These are phyloP conservation scores for Polymixis lichenea DNA, from an alignment of 2,888 invertebrate species.

Conservation along the genomic window DNA sequence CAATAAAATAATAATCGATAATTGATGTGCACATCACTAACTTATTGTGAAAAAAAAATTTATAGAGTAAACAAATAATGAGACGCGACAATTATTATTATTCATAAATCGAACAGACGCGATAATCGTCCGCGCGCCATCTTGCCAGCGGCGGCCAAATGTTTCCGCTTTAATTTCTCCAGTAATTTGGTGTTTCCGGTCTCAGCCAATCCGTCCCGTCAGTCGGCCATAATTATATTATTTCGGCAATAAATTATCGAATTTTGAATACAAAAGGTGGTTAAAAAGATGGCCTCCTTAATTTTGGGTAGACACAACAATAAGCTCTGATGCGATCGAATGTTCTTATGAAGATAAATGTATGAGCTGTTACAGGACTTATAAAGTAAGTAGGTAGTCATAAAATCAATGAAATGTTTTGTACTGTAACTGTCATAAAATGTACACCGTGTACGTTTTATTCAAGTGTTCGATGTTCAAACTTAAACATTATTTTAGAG, in stretches of 20 bases:
- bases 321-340: slow-evolving; percentile 67
- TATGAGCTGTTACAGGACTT: slow-evolving; percentile 29
- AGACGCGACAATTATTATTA: slow-evolving; percentile 83
- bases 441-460: slow-evolving; percentile 24
- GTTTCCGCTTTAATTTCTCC: slow-evolving; percentile 91
- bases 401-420: slow-evolving; percentile 51
- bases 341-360: slow-evolving; percentile 61
- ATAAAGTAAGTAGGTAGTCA: slow-evolving; percentile 41
- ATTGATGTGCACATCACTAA: slow-evolving; percentile 51
- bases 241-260: slow-evolving; percentile 91
- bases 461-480: slow-evolving; percentile 21
- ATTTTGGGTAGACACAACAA: slow-evolving; percentile 84
- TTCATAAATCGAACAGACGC: slow-evolving; percentile 88
- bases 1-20: slow-evolving; percentile 54
- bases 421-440: slow-evolving; percentile 35
- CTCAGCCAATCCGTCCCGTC: slow-evolving; percentile 89
- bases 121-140: slow-evolving; percentile 87
- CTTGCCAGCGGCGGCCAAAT: slow-evolving; percentile 90
- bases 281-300: slow-evolving; percentile 84
- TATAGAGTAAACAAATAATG: slow-evolving; percentile 79
- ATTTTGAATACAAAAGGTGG: slow-evolving; percentile 88
- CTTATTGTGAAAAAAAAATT: slow-evolving; percentile 47
- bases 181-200: slow-evolving; percentile 90
- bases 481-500: background rate
- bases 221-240: slow-evolving; percentile 90